A percentile compares a stretch with the other conserved stretches of the same genome.
phyloP scores from a whole-genome alignment of 2,113 vertebrate genomes.

The Synodontis membranacea region DNA sequence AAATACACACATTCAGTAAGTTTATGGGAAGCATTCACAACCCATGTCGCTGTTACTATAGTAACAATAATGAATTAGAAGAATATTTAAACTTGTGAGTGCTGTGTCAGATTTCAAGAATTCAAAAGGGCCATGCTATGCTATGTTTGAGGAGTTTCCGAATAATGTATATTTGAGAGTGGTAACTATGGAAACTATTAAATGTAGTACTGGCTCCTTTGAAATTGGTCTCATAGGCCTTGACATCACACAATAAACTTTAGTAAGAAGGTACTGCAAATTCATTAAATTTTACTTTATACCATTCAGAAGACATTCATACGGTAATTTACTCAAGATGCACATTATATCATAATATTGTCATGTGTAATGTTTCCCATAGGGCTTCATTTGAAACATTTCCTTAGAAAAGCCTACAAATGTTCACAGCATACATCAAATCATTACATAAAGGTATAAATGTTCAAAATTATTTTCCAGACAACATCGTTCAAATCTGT shows the following conservation, averaged over 20 bases:
- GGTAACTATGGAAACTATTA: background rate
- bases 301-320: background rate
- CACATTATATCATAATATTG: background rate
- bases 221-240: background rate
- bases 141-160: background rate
- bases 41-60: background rate
- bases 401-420: background rate
- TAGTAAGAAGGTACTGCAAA: constrained; percentile 1
- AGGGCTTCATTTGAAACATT: background rate
- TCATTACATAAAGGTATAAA: background rate
- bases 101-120: background rate
- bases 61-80: background rate
- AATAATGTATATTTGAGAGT: background rate
- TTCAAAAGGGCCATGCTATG: background rate
- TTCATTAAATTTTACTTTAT: constrained; percentile 27
- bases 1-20: background rate
- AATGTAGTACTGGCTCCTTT: background rate
- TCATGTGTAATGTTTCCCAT: background rate
- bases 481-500: background rate
- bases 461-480: background rate
- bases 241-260: background rate
- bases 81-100: background rate
- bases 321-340: background rate
- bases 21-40: background rate
- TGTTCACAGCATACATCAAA: background rate